phyloP scores from a whole-genome alignment of 2,113 vertebrate genomes.

The Beaufortia kweichowensis region DNA sequence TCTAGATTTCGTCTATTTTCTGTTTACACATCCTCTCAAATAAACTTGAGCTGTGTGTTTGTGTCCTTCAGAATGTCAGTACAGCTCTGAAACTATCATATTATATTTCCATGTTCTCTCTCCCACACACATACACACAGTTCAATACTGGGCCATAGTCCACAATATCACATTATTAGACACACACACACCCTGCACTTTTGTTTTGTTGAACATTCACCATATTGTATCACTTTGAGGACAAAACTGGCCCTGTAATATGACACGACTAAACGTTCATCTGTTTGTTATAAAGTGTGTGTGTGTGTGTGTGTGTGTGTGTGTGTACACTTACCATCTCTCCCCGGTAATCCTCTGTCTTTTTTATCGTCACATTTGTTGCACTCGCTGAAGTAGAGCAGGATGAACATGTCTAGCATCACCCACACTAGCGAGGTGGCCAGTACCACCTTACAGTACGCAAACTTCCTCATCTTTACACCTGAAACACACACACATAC shows the following conservation, averaged over 20 bases:
- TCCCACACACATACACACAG: slow-evolving; percentile 7
- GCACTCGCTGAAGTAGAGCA: slow-evolving; percentile 99
- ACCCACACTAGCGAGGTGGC: slow-evolving; percentile 99
- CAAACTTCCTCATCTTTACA: slow-evolving; percentile 93
- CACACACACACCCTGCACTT: not conserved
- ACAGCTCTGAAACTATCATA: slow-evolving; percentile 3
- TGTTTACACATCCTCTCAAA: not conserved
- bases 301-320: not conserved
- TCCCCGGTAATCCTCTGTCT: slow-evolving; percentile 85
- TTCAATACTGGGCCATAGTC: slow-evolving; percentile 14
- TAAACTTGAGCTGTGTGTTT: no score
- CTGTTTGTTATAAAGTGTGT: no score
- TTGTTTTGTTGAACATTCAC: no score
- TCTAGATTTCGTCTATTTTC: not conserved
- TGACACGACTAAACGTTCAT: no score
- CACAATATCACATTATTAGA: slow-evolving; percentile 13
- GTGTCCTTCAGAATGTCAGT: no score
- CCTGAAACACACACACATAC: slow-evolving; percentile 34
- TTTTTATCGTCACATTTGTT: slow-evolving; percentile 98
- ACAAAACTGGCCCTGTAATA: no score
- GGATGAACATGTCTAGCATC: slow-evolving; percentile 97
- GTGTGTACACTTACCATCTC: slow-evolving; percentile 64
- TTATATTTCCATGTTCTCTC: not conserved
- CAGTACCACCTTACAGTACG: slow-evolving; percentile 98
- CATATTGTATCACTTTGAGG: no score